Conservation (phyloP, 2,113 vertebrate genomes). For the Taxidea taxus region DNA sequence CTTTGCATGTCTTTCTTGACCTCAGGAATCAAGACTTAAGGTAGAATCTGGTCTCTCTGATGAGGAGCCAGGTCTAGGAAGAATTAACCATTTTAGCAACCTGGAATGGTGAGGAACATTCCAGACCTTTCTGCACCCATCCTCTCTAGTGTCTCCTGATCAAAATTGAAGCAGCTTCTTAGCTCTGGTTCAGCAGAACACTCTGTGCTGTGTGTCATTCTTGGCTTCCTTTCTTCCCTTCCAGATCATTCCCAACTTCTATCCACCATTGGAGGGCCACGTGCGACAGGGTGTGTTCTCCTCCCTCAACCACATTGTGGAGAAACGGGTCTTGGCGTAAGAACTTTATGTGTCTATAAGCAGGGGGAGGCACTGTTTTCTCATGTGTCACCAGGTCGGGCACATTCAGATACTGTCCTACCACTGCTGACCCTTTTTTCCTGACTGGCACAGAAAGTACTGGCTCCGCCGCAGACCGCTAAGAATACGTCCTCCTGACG, state of each 20-base stretch:
- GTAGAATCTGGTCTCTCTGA: neutral
- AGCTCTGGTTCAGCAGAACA: neutral
- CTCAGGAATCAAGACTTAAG: neutral
- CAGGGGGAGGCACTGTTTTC: neutral
- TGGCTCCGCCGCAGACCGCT: neutral
- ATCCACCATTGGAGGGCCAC: slow-evolving; percentile 91
- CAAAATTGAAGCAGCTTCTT: neutral
- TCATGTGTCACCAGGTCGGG: neutral
- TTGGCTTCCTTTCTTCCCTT: neutral
- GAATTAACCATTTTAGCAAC: neutral
- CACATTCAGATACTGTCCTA: neutral
- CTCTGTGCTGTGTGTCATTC: neutral
- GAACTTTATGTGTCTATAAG: slow-evolving; percentile 49
- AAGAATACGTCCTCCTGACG: neutral
- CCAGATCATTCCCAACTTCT: slow-evolving; percentile 98
- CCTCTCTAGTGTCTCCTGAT: neutral
- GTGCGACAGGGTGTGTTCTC: slow-evolving; percentile 96
- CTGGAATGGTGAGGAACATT: neutral
- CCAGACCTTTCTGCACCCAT: neutral
- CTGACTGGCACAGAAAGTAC: neutral
- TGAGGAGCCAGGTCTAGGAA: neutral
- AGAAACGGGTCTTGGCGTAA: slow-evolving; percentile 98
- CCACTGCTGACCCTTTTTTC: neutral
- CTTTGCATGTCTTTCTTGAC: neutral
- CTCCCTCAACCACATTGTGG: slow-evolving; percentile 98